Evolutionary conservation across 2,113 vertebrate species (phyloP), one percentile per base, ranked within the genome.

Genomic region (Apteryx mantelli): DNA sequence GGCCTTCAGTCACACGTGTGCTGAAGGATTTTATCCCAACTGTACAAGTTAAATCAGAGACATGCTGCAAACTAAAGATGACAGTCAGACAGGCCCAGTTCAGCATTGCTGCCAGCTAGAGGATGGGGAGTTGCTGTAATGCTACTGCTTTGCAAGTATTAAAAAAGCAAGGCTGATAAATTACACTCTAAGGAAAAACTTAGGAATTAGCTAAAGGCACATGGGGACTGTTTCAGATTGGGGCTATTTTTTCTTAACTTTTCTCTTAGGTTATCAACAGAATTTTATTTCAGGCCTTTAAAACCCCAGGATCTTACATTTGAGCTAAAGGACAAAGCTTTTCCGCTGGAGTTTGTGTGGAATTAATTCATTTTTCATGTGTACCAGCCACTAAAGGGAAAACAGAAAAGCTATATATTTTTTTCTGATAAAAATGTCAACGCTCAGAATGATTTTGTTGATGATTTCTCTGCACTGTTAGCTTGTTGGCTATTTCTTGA

Each of bases 331-430:
- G 82, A 40, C 21, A 83, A 81, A n/a, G 9, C 76, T 95, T 85
- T 38, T 92, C 3, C 11, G 9, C 24, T 74, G 53, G 40, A 70
- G 30, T 73, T 92, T 92, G 52, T 95, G 85, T 82, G 89, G 84
- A 89, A 94, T 71, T 83, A 88, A 89, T 95, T 88, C 28, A 75
- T 92, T 82, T 95, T 89, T 91, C n/a, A 64, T 60, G 24, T 71
- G n/a, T 64, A 88, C 16, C 32, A 78, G 16, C 10, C 36, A 87
- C 55, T 42, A 68, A 78, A 80, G 21, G 48, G 40, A 61, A 86
- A 92, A 74, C 46, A 77, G 88, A 63, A 93, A 55, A 24, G 32
- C 14, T 30, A 80, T 34, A 30, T 56, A 30, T 46, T 73, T 69
- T 88, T 79, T 22, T 89, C 74, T 93, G 76, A 86, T 89, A 91